phyloP scores from a whole-genome alignment of 2,888 invertebrate genomes.

The Plebejus anna region DNA sequence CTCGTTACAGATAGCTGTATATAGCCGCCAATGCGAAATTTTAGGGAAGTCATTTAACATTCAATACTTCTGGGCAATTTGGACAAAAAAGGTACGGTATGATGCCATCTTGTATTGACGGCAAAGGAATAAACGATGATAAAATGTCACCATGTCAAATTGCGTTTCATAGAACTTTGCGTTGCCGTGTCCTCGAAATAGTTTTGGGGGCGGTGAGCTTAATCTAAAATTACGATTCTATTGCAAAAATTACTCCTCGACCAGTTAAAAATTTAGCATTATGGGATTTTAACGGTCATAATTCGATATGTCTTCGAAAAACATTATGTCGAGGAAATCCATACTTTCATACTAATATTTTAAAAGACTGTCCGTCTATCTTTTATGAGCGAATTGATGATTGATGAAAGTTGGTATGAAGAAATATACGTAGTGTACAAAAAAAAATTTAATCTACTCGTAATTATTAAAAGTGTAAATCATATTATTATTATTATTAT shows the following conservation, averaged over 20 bases:
- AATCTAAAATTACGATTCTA: not conserved
- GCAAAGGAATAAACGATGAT: not conserved
- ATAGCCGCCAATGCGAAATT: not conserved
- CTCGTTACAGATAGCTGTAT: not conserved
- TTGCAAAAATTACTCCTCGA: not conserved
- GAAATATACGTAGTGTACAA: too few species aligned
- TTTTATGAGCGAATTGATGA: too few species aligned
- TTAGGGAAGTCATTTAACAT: conserved; percentile 24
- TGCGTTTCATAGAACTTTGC: conserved; percentile 9
- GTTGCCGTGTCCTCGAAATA: not conserved
- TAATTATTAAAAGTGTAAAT: too few species aligned
- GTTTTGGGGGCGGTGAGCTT: not conserved
- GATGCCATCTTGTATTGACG: conserved; percentile 26
- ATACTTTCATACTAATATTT: not conserved
- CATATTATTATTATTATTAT: too few species aligned
- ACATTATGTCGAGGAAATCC: too few species aligned
- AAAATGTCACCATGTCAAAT: conserved; percentile 5
- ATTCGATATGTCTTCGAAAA: too few species aligned
- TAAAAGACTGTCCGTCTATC: not conserved
- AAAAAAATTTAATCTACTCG: too few species aligned
- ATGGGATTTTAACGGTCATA: not conserved
- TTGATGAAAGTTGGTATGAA: too few species aligned
- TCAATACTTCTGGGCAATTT: conserved; percentile 20
- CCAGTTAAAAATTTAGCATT: not conserved
- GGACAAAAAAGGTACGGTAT: conserved; percentile 24